Conservation (phyloP, 2,888 invertebrate species). For the Physocephala rufipes region DNA sequence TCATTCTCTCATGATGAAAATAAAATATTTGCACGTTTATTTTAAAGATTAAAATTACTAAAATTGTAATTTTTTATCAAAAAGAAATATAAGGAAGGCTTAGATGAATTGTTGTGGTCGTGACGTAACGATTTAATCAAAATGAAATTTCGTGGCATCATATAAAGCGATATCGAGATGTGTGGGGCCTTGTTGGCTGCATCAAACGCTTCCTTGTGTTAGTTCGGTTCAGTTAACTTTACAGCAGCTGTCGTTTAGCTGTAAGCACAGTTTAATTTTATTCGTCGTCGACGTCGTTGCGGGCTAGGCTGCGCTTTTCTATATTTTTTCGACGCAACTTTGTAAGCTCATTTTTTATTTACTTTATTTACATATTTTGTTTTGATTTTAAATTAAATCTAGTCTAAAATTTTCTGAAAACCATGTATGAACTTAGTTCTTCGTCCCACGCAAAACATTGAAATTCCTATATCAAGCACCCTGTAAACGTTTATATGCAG, state of each 20-base stretch:
- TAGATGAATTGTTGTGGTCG: neutral
- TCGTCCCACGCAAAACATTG: constrained; percentile 8
- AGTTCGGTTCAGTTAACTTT: neutral
- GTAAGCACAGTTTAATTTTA: constrained; percentile 14
- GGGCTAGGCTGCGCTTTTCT: neutral
- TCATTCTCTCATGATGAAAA: no score
- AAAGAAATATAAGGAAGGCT: neutral
- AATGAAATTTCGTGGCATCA: neutral
- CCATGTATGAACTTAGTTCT: neutral
- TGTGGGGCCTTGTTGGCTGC: constrained; percentile 7
- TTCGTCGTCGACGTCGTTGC: constrained; percentile 8
- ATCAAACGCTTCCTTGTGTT: constrained; percentile 11
- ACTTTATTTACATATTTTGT: constrained; percentile 10
- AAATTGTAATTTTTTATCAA: neutral
- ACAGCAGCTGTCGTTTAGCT: constrained; percentile 19
- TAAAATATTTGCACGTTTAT: no score
- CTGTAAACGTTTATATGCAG: constrained; percentile 13
- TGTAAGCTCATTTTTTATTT: neutral
- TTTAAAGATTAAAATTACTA: no score
- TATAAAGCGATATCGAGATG: neutral
- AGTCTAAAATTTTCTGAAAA: constrained; percentile 10
- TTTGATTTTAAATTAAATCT: constrained; percentile 12
- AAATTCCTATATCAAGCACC: neutral
- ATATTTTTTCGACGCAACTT: neutral
- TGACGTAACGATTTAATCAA: constrained; percentile 29